Conservation (phyloP, 2,888 invertebrate species). For the Pandemis cinnamomeana region DNA sequence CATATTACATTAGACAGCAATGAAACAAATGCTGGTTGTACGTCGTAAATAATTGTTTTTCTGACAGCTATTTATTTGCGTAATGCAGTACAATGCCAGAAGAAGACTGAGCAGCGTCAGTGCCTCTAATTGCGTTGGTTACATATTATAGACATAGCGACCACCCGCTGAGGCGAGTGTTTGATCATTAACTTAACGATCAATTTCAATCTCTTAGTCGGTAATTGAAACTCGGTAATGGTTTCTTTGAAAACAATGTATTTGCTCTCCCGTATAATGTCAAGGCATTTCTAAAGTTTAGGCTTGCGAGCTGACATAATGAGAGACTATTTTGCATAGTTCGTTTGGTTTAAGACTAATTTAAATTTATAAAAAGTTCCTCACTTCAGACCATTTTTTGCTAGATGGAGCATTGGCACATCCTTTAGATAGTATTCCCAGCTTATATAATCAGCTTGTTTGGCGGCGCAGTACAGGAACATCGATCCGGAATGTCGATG, state of each 20-base stretch:
- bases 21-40: constrained; percentile 8
- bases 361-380: not conserved
- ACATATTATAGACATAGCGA: constrained; percentile 40
- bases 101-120: constrained; percentile 4
- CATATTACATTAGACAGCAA: constrained; percentile 1
- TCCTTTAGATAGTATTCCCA: constrained; percentile 21
- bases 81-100: constrained; percentile 15
- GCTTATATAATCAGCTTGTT: constrained; percentile 44
- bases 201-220: constrained; percentile 47
- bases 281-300: not conserved
- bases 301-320: not conserved
- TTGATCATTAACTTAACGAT: constrained; percentile 58
- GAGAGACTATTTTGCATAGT: not conserved
- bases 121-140: constrained; percentile 19
- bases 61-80: constrained; percentile 25
- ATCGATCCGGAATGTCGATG: constrained; percentile 46
- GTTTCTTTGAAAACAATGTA: constrained; percentile 32
- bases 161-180: constrained; percentile 45
- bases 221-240: constrained; percentile 44
- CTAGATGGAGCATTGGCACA: constrained; percentile 7
- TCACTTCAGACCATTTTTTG: not conserved
- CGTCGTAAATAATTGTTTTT: constrained; percentile 23
- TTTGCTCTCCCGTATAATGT: constrained; percentile 15
- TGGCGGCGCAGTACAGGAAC: constrained; percentile 46
- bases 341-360: not conserved